Conservation (phyloP, 2,797 vertebrate species). For the Melopsittacus undulatus region DNA sequence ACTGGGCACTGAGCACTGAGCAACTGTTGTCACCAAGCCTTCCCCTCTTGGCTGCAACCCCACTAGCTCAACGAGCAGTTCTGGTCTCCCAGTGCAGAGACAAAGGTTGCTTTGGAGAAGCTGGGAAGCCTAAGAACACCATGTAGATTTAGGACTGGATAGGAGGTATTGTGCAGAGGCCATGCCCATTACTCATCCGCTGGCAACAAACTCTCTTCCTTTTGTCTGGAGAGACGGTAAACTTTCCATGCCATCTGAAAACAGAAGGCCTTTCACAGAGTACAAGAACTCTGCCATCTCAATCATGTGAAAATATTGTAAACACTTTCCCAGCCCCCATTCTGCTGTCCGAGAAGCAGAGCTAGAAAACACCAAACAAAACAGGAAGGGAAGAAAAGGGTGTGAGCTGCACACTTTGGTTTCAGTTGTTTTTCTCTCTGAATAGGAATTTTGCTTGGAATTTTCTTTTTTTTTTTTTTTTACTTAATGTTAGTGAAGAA, state of each 20-base stretch:
- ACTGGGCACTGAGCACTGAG: slow-evolving; percentile 71
- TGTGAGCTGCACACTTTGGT: neutral
- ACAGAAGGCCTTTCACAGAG: slow-evolving; percentile 78
- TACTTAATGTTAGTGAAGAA: neutral
- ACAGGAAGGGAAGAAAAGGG: slow-evolving; percentile 54
- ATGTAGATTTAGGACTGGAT: slow-evolving; percentile 80
- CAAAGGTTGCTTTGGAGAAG: slow-evolving; percentile 80
- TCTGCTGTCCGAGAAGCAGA: slow-evolving; percentile 70
- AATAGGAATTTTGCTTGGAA: slow-evolving; percentile 41
- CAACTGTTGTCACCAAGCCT: slow-evolving; percentile 72
- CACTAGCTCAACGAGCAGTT: slow-evolving; percentile 66
- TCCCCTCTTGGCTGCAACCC: slow-evolving; percentile 73
- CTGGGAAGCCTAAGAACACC: slow-evolving; percentile 77
- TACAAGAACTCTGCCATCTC: slow-evolving; percentile 74
- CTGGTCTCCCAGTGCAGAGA: slow-evolving; percentile 72
- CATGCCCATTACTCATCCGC: slow-evolving; percentile 80
- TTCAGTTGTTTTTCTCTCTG: slow-evolving; percentile 44
- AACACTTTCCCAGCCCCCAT: slow-evolving; percentile 78
- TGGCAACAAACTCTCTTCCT: slow-evolving; percentile 78
- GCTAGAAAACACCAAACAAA: slow-evolving; percentile 68
- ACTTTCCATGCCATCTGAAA: slow-evolving; percentile 80
- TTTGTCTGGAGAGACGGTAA: slow-evolving; percentile 80
- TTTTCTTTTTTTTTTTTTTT: neutral
- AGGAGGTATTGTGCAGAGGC: slow-evolving; percentile 74
- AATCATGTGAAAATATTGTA: slow-evolving; percentile 82